Conservation (phyloP, 2,888 invertebrate species). For the Philonicus albiceps region DNA sequence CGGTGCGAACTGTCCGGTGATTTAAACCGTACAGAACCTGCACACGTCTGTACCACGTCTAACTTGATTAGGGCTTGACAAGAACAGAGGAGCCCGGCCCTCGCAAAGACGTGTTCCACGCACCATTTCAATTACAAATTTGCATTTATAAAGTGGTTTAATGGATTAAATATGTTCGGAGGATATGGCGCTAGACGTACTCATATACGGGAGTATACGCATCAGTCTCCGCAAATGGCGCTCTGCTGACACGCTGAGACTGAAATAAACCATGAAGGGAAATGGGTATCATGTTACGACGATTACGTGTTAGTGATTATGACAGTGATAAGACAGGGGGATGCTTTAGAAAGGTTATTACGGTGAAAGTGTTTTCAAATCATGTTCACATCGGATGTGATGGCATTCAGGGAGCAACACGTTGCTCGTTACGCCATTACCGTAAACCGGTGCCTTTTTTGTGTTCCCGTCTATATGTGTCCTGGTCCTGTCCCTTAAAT, state of each 20-base stretch:
- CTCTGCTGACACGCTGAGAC: not conserved
- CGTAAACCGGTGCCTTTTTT: not conserved
- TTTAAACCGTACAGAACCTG: not conserved
- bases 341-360: constrained; percentile 23
- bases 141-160: constrained; percentile 43
- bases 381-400: constrained; percentile 26
- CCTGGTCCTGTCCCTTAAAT: not conserved
- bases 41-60: constrained; percentile 7
- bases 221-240: not conserved
- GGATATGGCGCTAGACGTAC: constrained; percentile 29
- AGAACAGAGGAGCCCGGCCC: not conserved
- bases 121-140: constrained; percentile 43
- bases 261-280: constrained; percentile 28
- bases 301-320: constrained; percentile 37
- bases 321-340: constrained; percentile 29
- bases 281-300: constrained; percentile 26
- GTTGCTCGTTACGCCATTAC: not conserved
- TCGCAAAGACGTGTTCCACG: constrained; percentile 20
- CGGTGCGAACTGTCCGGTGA: constrained; percentile 1
- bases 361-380: constrained; percentile 36
- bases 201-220: not conserved
- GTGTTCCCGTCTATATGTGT: not conserved
- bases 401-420: constrained; percentile 20
- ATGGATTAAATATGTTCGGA: constrained; percentile 42
- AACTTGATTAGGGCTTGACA: constrained; percentile 31